Evolutionary conservation across 2,113 vertebrate species (phyloP).

Genomic region (Hyperoodon ampullatus): DNA sequence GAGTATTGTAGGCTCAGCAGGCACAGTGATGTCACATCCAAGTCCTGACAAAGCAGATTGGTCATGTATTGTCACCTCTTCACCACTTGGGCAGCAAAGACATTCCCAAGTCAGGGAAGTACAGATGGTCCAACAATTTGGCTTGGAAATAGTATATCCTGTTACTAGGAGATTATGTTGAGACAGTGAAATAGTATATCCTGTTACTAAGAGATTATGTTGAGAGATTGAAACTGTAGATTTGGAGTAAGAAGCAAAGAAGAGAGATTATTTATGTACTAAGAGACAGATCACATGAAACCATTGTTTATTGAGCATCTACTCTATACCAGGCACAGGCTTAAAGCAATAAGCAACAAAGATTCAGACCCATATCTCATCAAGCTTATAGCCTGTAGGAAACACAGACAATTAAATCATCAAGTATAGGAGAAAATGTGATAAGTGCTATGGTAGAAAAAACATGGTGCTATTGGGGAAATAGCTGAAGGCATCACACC

Average conservation of each 20-base stretch:
- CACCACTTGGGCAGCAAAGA: neutral
- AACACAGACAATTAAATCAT: neutral
- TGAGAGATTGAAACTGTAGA: neutral
- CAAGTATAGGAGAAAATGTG: neutral
- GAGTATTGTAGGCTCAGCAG: constrained; percentile 51
- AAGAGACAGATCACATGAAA: neutral
- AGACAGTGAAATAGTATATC: neutral
- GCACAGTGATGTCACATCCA: constrained; percentile 36
- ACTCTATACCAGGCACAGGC: neutral
- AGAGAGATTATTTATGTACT: neutral
- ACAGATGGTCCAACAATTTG: neutral
- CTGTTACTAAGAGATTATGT: neutral
- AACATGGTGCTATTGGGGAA: neutral
- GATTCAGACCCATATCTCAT: neutral
- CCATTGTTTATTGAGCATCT: neutral
- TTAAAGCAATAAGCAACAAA: neutral
- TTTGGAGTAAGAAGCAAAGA: neutral
- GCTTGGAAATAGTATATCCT: neutral
- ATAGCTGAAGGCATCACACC: neutral
- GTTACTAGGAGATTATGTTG: neutral
- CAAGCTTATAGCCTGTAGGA: neutral
- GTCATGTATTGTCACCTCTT: neutral
- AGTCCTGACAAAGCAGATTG: constrained; percentile 21
- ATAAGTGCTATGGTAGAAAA: neutral
- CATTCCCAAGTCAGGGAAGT: neutral